These are phyloP conservation scores for Cynaeus angustus DNA, from an alignment of 2,888 invertebrate genomes.

Conservation along the genomic window DNA sequence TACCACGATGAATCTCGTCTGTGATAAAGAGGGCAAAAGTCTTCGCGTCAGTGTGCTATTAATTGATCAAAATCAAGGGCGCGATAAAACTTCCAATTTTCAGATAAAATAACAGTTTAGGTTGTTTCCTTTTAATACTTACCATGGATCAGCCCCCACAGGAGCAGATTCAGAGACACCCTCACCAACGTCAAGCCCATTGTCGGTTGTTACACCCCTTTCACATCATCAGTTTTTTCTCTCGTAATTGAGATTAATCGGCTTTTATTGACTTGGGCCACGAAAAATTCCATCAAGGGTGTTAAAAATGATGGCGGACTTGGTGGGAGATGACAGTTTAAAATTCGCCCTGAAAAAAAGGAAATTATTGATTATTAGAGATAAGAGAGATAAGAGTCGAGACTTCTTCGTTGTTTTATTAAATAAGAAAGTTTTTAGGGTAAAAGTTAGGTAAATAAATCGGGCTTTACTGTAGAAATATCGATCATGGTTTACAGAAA, in stretches of 20 bases:
- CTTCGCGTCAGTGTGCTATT: slow-evolving; percentile 8
- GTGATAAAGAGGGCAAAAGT: slow-evolving; percentile 3
- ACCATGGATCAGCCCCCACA: slow-evolving; percentile 35
- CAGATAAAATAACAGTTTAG: slow-evolving; percentile 4
- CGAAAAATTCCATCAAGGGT: slow-evolving; percentile 37
- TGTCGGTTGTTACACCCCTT: slow-evolving; percentile 36
- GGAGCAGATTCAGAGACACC: slow-evolving; percentile 27
- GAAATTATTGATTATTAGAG: slow-evolving; percentile 21
- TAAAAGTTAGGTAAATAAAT: slow-evolving; percentile 11
- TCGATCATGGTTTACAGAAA: slow-evolving; percentile 15
- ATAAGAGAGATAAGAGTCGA: neutral
- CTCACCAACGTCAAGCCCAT: slow-evolving; percentile 28
- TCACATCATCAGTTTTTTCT: slow-evolving; percentile 37
- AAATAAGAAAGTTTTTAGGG: neutral
- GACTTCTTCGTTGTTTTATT: slow-evolving; percentile 7
- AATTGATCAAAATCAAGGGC: slow-evolving; percentile 14
- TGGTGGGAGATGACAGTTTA: slow-evolving; percentile 17
- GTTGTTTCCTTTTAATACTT: slow-evolving; percentile 35
- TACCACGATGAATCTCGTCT: neutral
- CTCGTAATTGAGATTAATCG: slow-evolving; percentile 39
- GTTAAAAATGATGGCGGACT: slow-evolving; percentile 21
- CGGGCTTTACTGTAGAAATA: slow-evolving; percentile 11
- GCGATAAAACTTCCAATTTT: slow-evolving; percentile 2
- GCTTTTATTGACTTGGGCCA: slow-evolving; percentile 28
- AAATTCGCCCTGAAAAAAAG: slow-evolving; percentile 27